Base-by-base conservation (phyloP, 2,113 vertebrate genomes). In the Silurus glanis region DNA sequence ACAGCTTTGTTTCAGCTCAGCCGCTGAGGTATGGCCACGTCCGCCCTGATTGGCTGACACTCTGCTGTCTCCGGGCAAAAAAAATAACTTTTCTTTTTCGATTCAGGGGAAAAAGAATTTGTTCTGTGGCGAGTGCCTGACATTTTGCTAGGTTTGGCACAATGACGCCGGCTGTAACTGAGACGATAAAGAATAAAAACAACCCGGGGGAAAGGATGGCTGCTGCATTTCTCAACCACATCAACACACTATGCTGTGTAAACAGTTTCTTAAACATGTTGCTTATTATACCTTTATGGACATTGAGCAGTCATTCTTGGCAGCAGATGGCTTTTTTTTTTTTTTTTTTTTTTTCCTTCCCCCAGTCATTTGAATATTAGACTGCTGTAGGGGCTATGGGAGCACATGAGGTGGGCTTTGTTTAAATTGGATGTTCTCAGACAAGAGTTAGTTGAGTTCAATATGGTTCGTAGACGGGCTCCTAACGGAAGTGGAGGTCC, bases 1-100 rank as follows among this genome's bases (percentile, higher is more conserved):
- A 91, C 91, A 89, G 9, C 93, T 93, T 94, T 95, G 93, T 92
- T 93, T 90, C 81, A 86, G 90, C 75, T 45, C 81, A 74, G 90
- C 86, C 75, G 3, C 90, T 85, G 89, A 91, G 88, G 87, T 79
- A 49, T 82, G 88, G 89, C 91, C 51, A 87, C 84, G 37, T 84
- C 16, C 1, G 71, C 85, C 84, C 85, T 59, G 55, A 91, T 90
- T 93, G 94, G 94, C 87, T 88, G 69, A 21, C 21, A 83, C 25
- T 76, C 61, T 7, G 84, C 91, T 55, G 92, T 93, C 90, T 91
- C 83, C 1, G 86, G 91, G 90, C 89, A 78, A 89, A 86, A 92
- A 91, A 92, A 88, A 16, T 17, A 19, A 21, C 19, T 75, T 95
- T 89, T 51, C 82, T 90, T 95, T 95, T 94, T 2, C 91, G 91